These are phyloP conservation scores for Drosophila fungiperda DNA, from an alignment of 2,888 invertebrate species.

Conservation along the genomic window DNA sequence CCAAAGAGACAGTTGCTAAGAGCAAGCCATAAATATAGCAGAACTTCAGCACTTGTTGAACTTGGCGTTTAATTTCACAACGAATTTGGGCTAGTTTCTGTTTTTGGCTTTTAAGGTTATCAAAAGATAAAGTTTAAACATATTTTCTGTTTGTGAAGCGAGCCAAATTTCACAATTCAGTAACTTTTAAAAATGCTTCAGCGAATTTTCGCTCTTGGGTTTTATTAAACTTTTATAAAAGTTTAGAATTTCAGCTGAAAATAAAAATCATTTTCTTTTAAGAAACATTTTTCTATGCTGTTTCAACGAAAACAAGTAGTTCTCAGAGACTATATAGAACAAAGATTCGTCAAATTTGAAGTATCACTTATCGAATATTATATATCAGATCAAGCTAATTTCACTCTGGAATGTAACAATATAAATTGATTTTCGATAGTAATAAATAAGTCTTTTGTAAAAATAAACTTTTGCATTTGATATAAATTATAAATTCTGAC, in stretches of 20 bases:
- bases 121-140: neutral
- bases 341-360: neutral
- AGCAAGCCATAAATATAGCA: slow-evolving; percentile 14
- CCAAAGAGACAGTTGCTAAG: slow-evolving; percentile 13
- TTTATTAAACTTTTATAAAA: neutral
- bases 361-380: neutral
- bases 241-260: rapidly evolving
- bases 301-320: neutral
- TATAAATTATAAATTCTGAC: neutral
- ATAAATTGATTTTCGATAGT: neutral
- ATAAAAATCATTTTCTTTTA: neutral
- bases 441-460: neutral
- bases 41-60: slow-evolving; percentile 16
- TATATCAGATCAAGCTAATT: neutral
- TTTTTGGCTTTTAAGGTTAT: neutral
- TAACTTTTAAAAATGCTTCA: neutral
- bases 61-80: slow-evolving; percentile 18
- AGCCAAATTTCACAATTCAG: neutral
- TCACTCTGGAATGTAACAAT: neutral
- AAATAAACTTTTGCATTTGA: neutral
- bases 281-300: neutral
- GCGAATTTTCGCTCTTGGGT: neutral
- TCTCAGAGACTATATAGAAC: neutral
- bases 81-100: slow-evolving; percentile 1
- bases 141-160: neutral